phyloP scores from a whole-genome alignment of 23 tunicate species.

The Halocynthia aurantium region DNA sequence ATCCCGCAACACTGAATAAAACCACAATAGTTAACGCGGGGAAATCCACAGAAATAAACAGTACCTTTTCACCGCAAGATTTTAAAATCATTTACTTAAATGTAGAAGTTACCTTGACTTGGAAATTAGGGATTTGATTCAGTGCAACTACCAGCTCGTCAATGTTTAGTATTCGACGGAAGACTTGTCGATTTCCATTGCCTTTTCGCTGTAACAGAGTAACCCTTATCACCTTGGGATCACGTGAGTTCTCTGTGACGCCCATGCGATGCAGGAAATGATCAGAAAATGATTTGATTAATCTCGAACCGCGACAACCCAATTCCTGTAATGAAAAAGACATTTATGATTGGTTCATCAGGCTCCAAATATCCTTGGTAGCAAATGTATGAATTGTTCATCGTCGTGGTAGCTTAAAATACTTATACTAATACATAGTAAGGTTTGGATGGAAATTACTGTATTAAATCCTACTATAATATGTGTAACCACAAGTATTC shows the following conservation, averaged over 20 bases:
- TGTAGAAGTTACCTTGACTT: constrained; percentile 34
- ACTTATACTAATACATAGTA: too few species aligned
- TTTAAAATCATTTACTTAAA: not conserved
- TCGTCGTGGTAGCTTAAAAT: too few species aligned
- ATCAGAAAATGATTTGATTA: constrained; percentile 70
- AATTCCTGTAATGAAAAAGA: constrained; percentile 23
- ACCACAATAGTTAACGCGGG: too few species aligned
- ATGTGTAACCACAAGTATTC: too few species aligned
- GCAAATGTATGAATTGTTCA: too few species aligned
- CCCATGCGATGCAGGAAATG: constrained; percentile 69
- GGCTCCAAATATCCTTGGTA: too few species aligned
- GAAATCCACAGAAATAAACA: too few species aligned
- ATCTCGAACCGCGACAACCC: constrained; percentile 58
- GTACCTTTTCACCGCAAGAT: too few species aligned
- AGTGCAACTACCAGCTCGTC: constrained; percentile 30
- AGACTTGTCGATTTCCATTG: constrained; percentile 43
- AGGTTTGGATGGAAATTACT: too few species aligned
- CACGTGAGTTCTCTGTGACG: constrained; percentile 7
- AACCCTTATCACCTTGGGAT: constrained; percentile 41
- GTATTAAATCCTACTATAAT: not conserved
- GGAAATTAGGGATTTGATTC: constrained; percentile 30
- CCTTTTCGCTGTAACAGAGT: constrained; percentile 71
- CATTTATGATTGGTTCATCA: not conserved
- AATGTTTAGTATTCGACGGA: constrained; percentile 57
- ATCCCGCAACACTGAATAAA: too few species aligned